Percentiles rank a stretch among this genome's conserved stretches.
Conservation (phyloP, 2,797 vertebrate species). For the Clamator glandarius region DNA sequence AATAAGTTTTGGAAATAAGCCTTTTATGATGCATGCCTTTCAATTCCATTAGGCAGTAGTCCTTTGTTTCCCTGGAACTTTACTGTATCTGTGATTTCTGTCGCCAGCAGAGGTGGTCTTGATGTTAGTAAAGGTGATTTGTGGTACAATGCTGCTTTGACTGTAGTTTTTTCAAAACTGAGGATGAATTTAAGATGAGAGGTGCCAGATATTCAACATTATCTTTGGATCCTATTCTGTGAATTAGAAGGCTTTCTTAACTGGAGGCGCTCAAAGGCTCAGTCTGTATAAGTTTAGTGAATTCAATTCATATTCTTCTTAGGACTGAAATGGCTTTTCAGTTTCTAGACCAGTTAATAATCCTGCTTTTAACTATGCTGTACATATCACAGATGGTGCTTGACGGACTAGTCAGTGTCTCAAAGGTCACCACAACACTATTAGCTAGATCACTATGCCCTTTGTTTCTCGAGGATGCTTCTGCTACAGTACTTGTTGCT, state of each 20-base stretch:
- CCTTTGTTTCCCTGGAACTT: neutral
- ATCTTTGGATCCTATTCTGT: neutral
- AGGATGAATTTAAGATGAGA: neutral
- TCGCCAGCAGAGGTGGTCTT: neutral
- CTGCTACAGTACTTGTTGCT: constrained; percentile 48
- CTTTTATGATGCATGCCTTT: neutral
- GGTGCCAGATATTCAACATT: neutral
- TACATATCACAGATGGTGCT: constrained; percentile 62
- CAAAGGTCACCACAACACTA: constrained; percentile 69
- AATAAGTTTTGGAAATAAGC: neutral
- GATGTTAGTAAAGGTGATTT: neutral
- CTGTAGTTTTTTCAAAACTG: neutral
- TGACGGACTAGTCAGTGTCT: constrained; percentile 61
- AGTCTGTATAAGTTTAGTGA: neutral
- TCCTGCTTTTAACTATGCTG: constrained; percentile 40
- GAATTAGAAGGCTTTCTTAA: neutral
- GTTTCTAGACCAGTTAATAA: constrained; percentile 59
- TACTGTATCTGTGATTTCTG: neutral
- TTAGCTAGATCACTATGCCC: constrained; percentile 55
- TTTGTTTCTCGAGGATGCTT: constrained; percentile 66
- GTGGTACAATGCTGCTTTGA: neutral
- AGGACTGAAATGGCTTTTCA: constrained; percentile 15
- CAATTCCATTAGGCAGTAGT: neutral
- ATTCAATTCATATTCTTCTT: constrained; percentile 8
- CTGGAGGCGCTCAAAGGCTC: neutral